Evolutionary conservation across 2,888 invertebrate species (phyloP).

Genomic region (Zaprionus lineosus): DNA sequence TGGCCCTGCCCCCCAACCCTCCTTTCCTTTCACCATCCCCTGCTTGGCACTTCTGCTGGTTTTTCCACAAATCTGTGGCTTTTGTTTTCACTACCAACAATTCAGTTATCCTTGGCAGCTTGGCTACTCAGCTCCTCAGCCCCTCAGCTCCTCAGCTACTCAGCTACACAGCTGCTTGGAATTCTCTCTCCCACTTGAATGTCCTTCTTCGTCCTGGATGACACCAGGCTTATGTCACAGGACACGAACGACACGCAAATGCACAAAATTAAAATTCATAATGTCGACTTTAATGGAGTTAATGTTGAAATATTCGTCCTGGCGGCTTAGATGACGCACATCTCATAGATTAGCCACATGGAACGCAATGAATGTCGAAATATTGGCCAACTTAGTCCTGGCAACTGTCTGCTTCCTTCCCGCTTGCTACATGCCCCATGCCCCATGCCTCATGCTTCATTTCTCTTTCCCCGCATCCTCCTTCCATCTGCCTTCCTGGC

Average conservation of each 20-base stretch:
- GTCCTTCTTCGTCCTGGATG: conserved; percentile 26
- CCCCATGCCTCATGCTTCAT: too few species aligned
- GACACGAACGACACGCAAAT: conserved; percentile 16
- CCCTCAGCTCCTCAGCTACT: not conserved
- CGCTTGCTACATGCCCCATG: conserved; percentile 4
- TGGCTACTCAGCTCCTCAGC: not conserved
- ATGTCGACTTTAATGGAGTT: conserved; percentile 64
- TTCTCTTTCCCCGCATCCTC: too few species aligned
- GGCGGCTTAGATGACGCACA: conserved; percentile 54
- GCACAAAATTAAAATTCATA: conserved; percentile 69
- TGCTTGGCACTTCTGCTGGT: not conserved
- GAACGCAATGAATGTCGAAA: conserved; percentile 27
- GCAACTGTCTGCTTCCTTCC: conserved; percentile 36
- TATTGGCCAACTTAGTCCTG: conserved; percentile 29
- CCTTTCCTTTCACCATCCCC: not conserved
- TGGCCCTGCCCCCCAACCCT: not conserved
- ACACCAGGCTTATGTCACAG: conserved; percentile 22
- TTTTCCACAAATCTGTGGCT: conserved; percentile 16
- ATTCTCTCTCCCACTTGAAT: too few species aligned
- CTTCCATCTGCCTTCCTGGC: not conserved
- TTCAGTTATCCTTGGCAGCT: conserved; percentile 11
- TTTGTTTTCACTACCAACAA: conserved; percentile 26
- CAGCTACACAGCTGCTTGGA: conserved; percentile 11
- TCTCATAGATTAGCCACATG: conserved; percentile 62
- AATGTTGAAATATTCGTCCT: conserved; percentile 61